A percentile compares a stretch with the other conserved stretches of the same genome.
phyloP scores from a whole-genome alignment of 1,140 invertebrate genomes.

The Magallana gigas region DNA sequence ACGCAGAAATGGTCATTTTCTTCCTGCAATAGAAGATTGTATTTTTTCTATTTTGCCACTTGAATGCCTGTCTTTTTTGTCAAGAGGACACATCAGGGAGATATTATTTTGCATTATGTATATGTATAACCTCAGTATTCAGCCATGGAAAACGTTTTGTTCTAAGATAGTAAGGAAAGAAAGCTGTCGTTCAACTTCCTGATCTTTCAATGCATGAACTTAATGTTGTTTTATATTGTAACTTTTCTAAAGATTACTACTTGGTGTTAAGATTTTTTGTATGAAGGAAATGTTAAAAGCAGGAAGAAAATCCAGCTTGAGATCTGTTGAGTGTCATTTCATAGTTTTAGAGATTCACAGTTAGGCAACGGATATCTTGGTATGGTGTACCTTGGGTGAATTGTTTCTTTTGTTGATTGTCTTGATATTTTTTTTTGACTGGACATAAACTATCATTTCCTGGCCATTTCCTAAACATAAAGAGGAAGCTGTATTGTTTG shows the following conservation, averaged over 20 bases:
- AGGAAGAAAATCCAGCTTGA: neutral
- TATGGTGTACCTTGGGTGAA: neutral
- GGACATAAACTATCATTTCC: neutral
- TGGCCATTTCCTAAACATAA: constrained; percentile 1
- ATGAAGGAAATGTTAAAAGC: constrained; percentile 11
- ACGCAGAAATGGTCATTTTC: no score
- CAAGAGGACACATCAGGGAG: no score
- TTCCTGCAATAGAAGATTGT: no score
- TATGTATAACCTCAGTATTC: no score
- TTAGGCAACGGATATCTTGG: no score
- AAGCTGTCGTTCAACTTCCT: neutral
- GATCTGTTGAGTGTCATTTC: no score
- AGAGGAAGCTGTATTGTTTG: neutral
- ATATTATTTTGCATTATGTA: no score
- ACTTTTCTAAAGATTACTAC: neutral
- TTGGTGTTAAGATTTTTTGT: neutral
- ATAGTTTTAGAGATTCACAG: no score
- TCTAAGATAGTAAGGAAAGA: no score
- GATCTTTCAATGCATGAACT: neutral
- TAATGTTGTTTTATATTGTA: neutral
- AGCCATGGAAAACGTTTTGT: no score
- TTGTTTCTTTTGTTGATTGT: neutral
- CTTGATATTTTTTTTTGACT: neutral
- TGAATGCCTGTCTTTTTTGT: no score
- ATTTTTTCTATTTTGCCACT: no score